Evolutionary conservation across 2,113 vertebrate genomes (phyloP).

Genomic region (Carettochelys insculpta): DNA sequence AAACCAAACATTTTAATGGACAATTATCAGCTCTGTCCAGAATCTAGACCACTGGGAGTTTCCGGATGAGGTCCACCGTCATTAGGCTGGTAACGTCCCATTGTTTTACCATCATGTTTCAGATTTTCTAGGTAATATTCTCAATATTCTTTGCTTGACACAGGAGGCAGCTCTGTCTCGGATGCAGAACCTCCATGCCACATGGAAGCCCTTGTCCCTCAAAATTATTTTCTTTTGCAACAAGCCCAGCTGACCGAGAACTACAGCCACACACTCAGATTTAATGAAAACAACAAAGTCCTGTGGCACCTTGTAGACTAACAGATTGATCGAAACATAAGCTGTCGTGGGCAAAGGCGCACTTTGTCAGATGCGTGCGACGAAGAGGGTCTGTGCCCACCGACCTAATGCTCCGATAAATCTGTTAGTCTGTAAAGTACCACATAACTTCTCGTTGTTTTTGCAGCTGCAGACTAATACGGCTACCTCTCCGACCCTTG

Average conservation of each 20-base stretch:
- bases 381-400: too few species aligned
- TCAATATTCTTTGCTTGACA: too few species aligned
- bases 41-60: neutral
- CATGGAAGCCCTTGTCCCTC: neutral
- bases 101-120: neutral
- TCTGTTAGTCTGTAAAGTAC: too few species aligned
- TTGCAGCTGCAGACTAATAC: too few species aligned
- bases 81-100: neutral
- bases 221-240: neutral
- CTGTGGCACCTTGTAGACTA: too few species aligned
- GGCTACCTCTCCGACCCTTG: too few species aligned
- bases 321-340: too few species aligned
- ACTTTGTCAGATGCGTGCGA: too few species aligned
- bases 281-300: too few species aligned
- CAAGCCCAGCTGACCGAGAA: rapidly evolving
- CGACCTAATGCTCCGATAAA: too few species aligned
- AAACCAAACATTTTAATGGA: neutral
- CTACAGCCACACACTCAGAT: neutral
- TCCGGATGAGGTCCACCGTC: neutral
- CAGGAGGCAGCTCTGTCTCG: neutral
- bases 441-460: too few species aligned
- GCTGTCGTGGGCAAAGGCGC: too few species aligned
- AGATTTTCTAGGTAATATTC: neutral
- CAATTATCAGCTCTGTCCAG: neutral
- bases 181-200: neutral